A percentile compares a stretch with the other conserved stretches of the same genome.
These are phyloP conservation scores for Panthera leo DNA, from an alignment of 2,113 vertebrate genomes.

Conservation along the genomic window DNA sequence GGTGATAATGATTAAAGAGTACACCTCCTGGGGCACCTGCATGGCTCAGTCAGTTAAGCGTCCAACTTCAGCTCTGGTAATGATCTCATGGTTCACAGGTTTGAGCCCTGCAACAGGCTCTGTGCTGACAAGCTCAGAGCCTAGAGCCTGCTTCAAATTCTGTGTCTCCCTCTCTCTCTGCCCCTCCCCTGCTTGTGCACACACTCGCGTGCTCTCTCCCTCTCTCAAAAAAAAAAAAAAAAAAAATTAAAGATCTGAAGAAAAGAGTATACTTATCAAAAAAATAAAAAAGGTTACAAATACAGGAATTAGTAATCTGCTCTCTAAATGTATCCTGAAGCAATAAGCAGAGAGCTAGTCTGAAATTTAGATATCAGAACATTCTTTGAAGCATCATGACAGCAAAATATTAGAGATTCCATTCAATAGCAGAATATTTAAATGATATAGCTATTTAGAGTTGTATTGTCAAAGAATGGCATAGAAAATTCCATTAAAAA, in stretches of 20 bases:
- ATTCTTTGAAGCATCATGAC: not conserved
- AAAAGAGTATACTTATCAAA: not conserved
- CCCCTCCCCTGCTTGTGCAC: too few species aligned
- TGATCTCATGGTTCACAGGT: too few species aligned
- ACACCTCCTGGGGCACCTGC: not conserved
- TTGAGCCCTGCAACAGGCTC: too few species aligned
- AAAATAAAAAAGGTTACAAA: not conserved
- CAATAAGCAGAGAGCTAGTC: not conserved
- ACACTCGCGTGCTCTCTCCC: too few species aligned
- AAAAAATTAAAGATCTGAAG: too few species aligned
- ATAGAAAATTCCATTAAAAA: not conserved
- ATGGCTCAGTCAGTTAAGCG: too few species aligned
- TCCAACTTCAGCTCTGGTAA: too few species aligned
- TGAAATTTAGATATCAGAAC: not conserved
- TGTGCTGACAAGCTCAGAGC: too few species aligned
- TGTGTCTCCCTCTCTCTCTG: too few species aligned
- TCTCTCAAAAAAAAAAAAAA: too few species aligned
- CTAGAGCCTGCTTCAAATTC: too few species aligned
- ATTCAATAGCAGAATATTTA: not conserved
- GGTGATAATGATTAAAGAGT: not conserved
- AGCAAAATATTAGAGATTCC: not conserved
- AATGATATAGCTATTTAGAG: not conserved
- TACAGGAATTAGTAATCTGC: not conserved
- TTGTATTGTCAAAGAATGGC: not conserved
- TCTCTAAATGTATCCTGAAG: constrained; percentile 14